A percentile compares a stretch with the other conserved stretches of the same genome.
Conservation (phyloP, 1,140 invertebrate species). For the Paramacrobiotus metropolitanus region DNA sequence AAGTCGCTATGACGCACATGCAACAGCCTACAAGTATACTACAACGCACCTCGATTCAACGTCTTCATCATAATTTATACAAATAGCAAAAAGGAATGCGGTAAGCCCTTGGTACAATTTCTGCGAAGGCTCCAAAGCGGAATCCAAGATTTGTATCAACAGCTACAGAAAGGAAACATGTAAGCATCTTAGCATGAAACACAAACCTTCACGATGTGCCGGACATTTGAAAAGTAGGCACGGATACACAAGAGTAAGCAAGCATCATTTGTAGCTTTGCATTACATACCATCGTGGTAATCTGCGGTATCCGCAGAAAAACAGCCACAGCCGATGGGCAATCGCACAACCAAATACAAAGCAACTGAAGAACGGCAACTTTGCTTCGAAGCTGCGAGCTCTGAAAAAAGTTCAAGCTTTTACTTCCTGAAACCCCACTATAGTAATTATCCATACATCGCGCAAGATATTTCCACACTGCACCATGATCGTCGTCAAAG, state of each 20-base stretch:
- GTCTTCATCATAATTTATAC: slow-evolving; percentile 75
- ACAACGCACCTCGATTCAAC: slow-evolving; percentile 46
- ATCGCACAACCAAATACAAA: slow-evolving; percentile 64
- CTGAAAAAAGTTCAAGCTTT: slow-evolving; percentile 19
- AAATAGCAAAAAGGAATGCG: slow-evolving; percentile 77
- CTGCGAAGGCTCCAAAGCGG: neutral
- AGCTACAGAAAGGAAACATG: slow-evolving; percentile 16
- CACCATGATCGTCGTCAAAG: slow-evolving; percentile 61
- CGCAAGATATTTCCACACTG: slow-evolving; percentile 61
- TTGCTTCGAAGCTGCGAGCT: slow-evolving; percentile 61
- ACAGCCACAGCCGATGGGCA: slow-evolving; percentile 57
- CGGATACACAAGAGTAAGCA: no score
- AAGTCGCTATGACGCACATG: no score
- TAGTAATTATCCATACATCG: no score
- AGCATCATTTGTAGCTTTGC: no score
- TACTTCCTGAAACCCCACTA: slow-evolving; percentile 4
- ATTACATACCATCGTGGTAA: no score
- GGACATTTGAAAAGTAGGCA: no score
- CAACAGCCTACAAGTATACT: no score
- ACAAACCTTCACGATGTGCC: no score
- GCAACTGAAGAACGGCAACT: slow-evolving; percentile 67
- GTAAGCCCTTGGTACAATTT: slow-evolving; percentile 64
- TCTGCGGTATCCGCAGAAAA: slow-evolving; percentile 57
- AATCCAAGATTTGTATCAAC: slow-evolving; percentile 21
- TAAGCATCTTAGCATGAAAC: no score